Base-by-base conservation (phyloP, 2,888 invertebrate species). In the Dasypolia templi region DNA sequence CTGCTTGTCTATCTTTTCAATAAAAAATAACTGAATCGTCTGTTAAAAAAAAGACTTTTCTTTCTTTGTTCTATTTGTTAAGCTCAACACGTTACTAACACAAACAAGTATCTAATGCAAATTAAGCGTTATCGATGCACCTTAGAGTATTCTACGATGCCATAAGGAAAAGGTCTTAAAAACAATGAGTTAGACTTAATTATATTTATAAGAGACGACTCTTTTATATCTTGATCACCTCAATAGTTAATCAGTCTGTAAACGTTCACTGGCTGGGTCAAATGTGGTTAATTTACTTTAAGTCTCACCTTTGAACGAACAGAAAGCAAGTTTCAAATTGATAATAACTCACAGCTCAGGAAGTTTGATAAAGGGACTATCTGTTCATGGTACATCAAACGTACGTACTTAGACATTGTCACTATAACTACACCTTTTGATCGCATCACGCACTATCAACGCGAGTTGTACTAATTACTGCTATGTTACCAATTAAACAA, bases 401-500 rank as follows among this genome's bases (percentile, higher is more conserved):
- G 22, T 22, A 11, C 11, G 22, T 22, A 49, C 49, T 0, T 49
- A 49, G n/a, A n/a, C n/a, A n/a, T n/a, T n/a, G n/a, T n/a, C n/a
- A n/a, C n/a, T 22, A 14, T 2, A 46, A 63, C 14, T 14, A 29
- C 29, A 29, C 32, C 26, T 19, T 49, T 51, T 11, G 4, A 29
- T n/a, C 17, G 1, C 71, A 29, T 32, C 42, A 56, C 22, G 35
- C 17, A n/a, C 56, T 22, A 58, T 17, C 78, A 39, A 14, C 63
- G 26, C 39, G 12, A 26, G 6, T 46, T 56, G 42, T 44, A 44
- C 9, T 11, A 53, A 64, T 61, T 3, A 74, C 67, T 26, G 39
- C 46, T 17, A 58, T 42, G 19, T 44, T 65, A 72, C 6, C 69
- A 73, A 86, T 81, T 73, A 68, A 81, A 72, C 19, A 55, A 65